phyloP scores from a whole-genome alignment of 1,140 invertebrate genomes.

The Copidosoma floridanum region DNA sequence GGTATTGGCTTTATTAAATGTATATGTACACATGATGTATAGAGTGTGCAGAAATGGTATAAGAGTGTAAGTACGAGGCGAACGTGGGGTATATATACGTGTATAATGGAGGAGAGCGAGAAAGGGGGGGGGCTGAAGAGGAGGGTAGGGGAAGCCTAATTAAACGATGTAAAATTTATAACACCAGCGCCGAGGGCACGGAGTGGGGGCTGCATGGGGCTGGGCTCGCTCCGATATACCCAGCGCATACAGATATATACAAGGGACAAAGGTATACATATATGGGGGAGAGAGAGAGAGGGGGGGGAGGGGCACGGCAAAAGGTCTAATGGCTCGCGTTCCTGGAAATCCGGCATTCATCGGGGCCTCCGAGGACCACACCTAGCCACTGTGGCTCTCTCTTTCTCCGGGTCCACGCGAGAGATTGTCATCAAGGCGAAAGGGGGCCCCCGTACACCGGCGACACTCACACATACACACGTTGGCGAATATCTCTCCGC shows the following conservation, averaged over 20 bases:
- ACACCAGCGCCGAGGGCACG: constrained; percentile 55
- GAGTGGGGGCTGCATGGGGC: constrained; percentile 53
- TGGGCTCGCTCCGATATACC: no score
- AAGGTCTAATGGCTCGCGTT: constrained; percentile 57
- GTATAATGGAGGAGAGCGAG: not conserved
- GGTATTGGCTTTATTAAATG: no score
- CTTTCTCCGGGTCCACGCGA: constrained; percentile 31
- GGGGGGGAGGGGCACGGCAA: constrained; percentile 37
- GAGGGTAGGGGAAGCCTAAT: constrained; percentile 49
- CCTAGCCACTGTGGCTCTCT: constrained; percentile 36
- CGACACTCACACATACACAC: constrained; percentile 1
- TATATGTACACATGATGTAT: no score
- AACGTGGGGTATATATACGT: constrained; percentile 1
- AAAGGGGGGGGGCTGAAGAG: not conserved
- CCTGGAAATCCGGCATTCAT: constrained; percentile 50
- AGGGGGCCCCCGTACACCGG: not conserved
- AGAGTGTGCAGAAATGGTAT: not conserved
- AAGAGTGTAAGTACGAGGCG: not conserved
- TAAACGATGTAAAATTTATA: constrained; percentile 60
- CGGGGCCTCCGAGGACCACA: constrained; percentile 47
- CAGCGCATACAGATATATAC: no score
- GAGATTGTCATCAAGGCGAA: constrained; percentile 39
- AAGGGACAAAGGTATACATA: no score
- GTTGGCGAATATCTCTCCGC: not conserved
- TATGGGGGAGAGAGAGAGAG: constrained; percentile 37